These are phyloP conservation scores for Aphelocoma coerulescens DNA, from an alignment of 2,113 vertebrate genomes.

Conservation along the genomic window DNA sequence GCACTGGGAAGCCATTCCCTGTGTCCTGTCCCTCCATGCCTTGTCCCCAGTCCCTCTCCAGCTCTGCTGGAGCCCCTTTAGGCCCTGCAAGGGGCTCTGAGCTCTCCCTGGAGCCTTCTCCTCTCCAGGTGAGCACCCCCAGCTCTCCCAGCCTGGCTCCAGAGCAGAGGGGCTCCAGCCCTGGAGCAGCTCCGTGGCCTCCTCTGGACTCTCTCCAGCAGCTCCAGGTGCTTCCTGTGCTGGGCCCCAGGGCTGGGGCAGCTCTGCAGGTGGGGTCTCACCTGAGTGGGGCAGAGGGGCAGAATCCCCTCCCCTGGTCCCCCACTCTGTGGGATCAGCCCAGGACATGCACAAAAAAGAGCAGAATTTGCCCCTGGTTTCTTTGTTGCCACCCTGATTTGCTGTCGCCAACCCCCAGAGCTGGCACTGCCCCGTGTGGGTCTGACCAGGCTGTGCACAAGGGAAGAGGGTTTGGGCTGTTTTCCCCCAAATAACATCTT, in stretches of 20 bases:
- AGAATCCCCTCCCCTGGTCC: background rate
- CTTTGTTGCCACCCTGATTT: background rate
- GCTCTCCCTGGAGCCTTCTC: background rate
- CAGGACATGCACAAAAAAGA: background rate
- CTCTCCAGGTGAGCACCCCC: background rate
- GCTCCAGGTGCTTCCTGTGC: background rate
- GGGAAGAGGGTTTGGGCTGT: background rate
- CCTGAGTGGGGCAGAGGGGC: background rate
- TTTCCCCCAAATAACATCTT: background rate
- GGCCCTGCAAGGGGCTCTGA: background rate
- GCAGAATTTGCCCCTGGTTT: background rate
- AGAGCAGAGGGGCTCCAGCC: background rate
- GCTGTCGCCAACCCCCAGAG: background rate
- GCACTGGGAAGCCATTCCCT: background rate
- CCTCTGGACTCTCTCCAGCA: background rate
- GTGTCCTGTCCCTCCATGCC: background rate
- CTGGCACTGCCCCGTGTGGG: background rate
- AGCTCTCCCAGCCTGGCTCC: background rate
- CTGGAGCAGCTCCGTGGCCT: accelerated
- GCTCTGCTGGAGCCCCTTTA: background rate
- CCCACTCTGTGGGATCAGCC: background rate
- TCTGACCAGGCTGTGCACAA: background rate
- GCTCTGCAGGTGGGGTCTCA: background rate
- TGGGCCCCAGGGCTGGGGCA: background rate
- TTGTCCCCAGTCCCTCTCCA: background rate